Conservation (phyloP, 2,113 vertebrate genomes). For the Dasypus novemcinctus region DNA sequence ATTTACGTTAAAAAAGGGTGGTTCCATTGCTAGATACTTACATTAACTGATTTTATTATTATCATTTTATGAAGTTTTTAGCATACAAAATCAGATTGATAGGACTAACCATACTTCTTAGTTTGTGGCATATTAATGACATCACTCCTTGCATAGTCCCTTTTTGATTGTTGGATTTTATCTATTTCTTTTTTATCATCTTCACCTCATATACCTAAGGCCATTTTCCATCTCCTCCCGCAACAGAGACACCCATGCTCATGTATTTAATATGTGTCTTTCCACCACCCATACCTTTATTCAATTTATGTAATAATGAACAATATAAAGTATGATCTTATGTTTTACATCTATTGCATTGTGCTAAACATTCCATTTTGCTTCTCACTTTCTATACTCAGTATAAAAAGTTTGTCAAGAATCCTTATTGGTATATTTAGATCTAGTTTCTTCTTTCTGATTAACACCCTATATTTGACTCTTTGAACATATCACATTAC, state of each 20-base stretch:
- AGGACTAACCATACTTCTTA: neutral
- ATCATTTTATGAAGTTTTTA: neutral
- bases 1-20: neutral
- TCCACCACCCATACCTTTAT: neutral
- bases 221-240: neutral
- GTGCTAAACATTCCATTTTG: neutral
- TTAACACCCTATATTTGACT: neutral
- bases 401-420: neutral
- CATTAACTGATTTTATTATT: neutral
- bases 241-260: rapidly evolving
- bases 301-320: neutral
- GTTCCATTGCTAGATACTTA: neutral
- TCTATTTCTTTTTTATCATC: neutral
- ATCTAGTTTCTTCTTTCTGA: neutral
- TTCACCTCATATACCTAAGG: neutral
- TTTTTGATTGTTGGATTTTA: neutral
- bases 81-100: neutral
- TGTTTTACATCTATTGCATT: neutral
- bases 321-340: neutral
- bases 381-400: neutral
- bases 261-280: neutral
- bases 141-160: neutral
- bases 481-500: neutral
- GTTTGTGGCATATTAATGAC: neutral
- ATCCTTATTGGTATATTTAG: neutral